phyloP scores from a whole-genome alignment of 2,113 vertebrate species.

The Hylia prasina region DNA sequence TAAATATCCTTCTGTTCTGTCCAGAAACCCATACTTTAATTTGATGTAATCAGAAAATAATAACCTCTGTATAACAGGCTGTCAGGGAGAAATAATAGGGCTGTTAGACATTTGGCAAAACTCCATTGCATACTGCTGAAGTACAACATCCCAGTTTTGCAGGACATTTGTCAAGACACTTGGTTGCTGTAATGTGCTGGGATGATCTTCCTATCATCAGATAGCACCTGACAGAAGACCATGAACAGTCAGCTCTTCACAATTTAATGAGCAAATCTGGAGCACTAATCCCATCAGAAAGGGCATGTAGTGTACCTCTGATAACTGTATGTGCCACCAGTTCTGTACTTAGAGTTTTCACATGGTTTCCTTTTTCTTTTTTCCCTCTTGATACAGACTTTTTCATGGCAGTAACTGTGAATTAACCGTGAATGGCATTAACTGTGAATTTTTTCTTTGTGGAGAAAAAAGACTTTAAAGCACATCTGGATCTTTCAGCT shows the following conservation, averaged over 20 bases:
- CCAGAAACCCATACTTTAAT: conserved; percentile 44
- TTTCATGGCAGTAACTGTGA: neutral
- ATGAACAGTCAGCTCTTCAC: neutral
- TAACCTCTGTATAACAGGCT: conserved; percentile 37
- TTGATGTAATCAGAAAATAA: conserved; percentile 46
- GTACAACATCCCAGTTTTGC: neutral
- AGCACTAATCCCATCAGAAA: neutral
- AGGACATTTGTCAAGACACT: neutral
- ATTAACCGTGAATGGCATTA: neutral
- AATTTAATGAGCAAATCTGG: conserved; percentile 35
- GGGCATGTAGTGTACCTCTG: neutral
- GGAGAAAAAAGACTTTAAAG: conserved; percentile 13
- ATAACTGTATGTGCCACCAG: neutral
- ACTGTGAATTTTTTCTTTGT: neutral
- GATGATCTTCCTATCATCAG: neutral
- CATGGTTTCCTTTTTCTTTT: fast-evolving
- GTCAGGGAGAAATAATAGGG: conserved; percentile 38
- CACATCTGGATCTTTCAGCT: neutral
- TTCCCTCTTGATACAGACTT: neutral
- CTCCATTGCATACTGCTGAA: neutral
- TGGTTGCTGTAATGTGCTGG: neutral
- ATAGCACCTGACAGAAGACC: conserved; percentile 18
- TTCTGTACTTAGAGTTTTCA: neutral
- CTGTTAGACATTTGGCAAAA: conserved; percentile 37
- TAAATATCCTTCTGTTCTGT: conserved; percentile 51